These are phyloP conservation scores for Psammodynastes pulverulentus DNA, from an alignment of 2,113 vertebrate species.

Conservation along the genomic window DNA sequence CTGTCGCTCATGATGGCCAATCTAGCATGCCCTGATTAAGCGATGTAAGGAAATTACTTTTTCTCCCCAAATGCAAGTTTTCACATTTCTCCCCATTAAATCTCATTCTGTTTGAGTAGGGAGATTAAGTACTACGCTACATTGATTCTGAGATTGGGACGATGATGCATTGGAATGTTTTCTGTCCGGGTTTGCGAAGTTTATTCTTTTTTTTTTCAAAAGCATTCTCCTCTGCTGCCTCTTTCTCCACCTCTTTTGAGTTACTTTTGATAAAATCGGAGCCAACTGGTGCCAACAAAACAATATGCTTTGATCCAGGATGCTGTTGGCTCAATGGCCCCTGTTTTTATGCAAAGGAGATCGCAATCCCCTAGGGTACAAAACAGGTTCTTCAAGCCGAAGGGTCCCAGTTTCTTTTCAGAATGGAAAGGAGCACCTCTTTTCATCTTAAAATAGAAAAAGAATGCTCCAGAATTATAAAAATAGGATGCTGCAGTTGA, in stretches of 20 bases:
- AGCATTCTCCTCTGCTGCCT: neutral
- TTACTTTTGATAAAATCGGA: neutral
- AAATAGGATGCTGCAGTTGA: neutral
- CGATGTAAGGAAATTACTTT: neutral
- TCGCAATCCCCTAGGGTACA: constrained; percentile 1
- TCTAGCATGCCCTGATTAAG: neutral
- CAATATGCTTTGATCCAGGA: neutral
- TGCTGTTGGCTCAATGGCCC: neutral
- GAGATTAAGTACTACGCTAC: neutral
- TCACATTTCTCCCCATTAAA: neutral
- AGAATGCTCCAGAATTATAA: neutral
- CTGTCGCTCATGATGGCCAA: neutral
- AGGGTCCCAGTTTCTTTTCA: constrained; percentile 5
- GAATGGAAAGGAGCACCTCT: neutral
- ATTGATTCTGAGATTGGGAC: neutral
- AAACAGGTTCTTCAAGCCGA: constrained; percentile 33
- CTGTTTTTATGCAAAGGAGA: neutral
- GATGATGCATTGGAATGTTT: neutral
- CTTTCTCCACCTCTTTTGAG: neutral
- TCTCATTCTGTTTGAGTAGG: neutral
- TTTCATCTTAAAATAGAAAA: constrained; percentile 34
- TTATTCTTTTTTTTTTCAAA: neutral
- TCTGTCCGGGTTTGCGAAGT: neutral
- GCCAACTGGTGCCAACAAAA: neutral
- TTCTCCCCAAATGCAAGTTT: neutral